Conservation (phyloP, 2,888 invertebrate species). For the Protophormia terraenovae region DNA sequence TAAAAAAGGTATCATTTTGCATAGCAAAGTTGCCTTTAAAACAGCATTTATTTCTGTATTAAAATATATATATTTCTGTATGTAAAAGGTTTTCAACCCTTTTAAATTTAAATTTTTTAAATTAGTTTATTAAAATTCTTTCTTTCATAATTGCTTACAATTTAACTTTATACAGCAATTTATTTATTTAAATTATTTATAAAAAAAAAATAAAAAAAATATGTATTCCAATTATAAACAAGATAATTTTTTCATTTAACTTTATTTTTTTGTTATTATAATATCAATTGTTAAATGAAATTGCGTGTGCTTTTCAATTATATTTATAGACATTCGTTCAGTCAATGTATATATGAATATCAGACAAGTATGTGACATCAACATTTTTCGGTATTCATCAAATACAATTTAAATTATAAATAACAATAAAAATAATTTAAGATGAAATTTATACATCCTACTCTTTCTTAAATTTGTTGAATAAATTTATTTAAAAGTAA, state of each 20-base stretch:
- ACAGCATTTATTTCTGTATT: too few relatives aligned
- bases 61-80: too few relatives aligned
- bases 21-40: too few relatives aligned
- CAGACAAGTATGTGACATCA: slow-evolving; percentile 1
- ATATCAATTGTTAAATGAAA: slow-evolving; percentile 40
- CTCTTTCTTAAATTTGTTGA: too few relatives aligned
- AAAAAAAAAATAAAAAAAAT: neutral
- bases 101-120: too few relatives aligned
- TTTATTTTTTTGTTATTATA: neutral
- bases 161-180: neutral
- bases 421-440: neutral
- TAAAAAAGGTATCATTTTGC: too few relatives aligned
- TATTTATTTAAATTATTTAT: slow-evolving; percentile 21
- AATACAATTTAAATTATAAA: slow-evolving; percentile 35
- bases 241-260: neutral
- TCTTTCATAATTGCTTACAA: neutral
- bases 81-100: too few relatives aligned
- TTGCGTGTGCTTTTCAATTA: slow-evolving; percentile 49
- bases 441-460: neutral
- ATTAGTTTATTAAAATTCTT: neutral
- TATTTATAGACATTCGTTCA: slow-evolving; percentile 12
- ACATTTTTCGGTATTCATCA: slow-evolving; percentile 44
- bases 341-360: slow-evolving; percentile 7
- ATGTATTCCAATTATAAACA: neutral
- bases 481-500: too few relatives aligned